These are phyloP conservation scores for Sebastes schlegelii DNA, from an alignment of 2,113 vertebrate genomes.

Conservation along the genomic window DNA sequence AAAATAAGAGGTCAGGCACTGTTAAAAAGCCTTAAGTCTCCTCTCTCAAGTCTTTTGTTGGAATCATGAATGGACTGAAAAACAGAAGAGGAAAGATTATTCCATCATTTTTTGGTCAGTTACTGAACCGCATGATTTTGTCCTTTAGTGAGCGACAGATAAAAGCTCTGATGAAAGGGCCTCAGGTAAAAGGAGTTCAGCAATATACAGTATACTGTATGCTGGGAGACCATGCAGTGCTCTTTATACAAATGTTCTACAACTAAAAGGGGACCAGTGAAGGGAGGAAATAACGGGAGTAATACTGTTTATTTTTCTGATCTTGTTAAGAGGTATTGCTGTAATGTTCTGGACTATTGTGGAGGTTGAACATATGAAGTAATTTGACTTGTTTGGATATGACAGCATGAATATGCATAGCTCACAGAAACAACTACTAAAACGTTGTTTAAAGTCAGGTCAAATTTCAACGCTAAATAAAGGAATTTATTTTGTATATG, in stretches of 20 bases:
- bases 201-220: background rate
- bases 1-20: constrained; percentile 19
- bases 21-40: background rate
- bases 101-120: background rate
- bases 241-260: background rate
- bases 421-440: too few relatives aligned
- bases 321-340: background rate
- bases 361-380: background rate
- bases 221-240: background rate
- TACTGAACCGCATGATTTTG: constrained; percentile 10
- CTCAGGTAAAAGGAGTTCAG: constrained; percentile 3
- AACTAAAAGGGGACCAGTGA: background rate
- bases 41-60: background rate
- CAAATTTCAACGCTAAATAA: background rate
- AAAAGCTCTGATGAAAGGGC: constrained; percentile 24
- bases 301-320: background rate
- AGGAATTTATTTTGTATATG: background rate
- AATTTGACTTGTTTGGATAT: background rate
- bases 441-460: background rate
- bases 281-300: background rate
- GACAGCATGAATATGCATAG: background rate
- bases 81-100: background rate
- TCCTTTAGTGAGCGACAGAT: constrained; percentile 3
- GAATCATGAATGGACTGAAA: constrained; percentile 14
- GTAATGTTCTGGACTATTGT: background rate